These are phyloP conservation scores for Drosophila virilis DNA, from an alignment of 1,140 invertebrate genomes.

Conservation along the genomic window DNA sequence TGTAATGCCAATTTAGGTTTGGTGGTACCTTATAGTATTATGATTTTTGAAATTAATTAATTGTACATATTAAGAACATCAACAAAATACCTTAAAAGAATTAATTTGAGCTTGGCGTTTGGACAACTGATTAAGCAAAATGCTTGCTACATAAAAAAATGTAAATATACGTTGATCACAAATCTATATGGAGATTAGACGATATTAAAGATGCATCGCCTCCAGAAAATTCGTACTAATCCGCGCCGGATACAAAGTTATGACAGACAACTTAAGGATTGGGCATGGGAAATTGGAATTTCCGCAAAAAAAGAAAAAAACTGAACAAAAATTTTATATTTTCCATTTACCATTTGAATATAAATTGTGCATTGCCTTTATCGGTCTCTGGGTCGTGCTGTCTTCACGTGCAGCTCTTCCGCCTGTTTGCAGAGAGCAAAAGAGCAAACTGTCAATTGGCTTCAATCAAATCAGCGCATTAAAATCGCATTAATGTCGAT, in stretches of 20 bases:
- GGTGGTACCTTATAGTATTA: no score
- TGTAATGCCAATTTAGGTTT: no score
- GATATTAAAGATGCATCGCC: no score
- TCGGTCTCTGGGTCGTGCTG: not conserved
- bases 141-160: no score
- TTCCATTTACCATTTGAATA: conserved; percentile 15
- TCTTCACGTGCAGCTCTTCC: not conserved
- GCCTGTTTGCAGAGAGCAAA: conserved; percentile 9
- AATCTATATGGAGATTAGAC: no score
- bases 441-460: conserved; percentile 70
- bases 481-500: conserved; percentile 69
- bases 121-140: no score
- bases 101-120: no score
- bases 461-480: conserved; percentile 71
- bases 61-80: no score
- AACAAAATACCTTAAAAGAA: no score
- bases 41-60: no score
- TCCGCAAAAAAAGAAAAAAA: conserved; percentile 12
- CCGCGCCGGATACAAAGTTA: not conserved
- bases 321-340: conserved; percentile 2
- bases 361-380: conserved; percentile 14
- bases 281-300: conserved; percentile 14
- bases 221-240: not conserved
- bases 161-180: no score
- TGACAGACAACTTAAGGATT: not conserved